Percentiles rank a stretch among this genome's conserved stretches.
These are phyloP conservation scores for Stegodyphus mimosarum DNA, from an alignment of 1,140 invertebrate species.

Conservation along the genomic window DNA sequence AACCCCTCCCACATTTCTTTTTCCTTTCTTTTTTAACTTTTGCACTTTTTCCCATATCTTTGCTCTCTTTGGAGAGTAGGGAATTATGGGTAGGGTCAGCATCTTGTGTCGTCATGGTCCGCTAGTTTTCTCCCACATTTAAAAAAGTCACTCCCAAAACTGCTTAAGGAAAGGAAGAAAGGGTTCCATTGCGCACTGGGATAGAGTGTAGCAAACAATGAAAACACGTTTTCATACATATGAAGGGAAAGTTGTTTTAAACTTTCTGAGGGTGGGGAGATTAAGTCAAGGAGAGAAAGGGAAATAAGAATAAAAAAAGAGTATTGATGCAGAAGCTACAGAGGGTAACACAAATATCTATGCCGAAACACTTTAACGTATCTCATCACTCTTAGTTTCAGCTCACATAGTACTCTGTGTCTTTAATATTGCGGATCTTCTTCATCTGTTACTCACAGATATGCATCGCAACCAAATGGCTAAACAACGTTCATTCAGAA, in stretches of 20 bases:
- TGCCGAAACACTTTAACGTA: no score
- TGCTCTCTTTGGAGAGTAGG: not conserved
- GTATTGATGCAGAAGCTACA: not conserved
- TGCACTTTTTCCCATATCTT: not conserved
- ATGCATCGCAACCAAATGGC: no score
- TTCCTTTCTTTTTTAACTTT: constrained; percentile 11
- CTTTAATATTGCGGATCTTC: no score
- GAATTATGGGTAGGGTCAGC: constrained; percentile 40
- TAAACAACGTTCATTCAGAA: no score
- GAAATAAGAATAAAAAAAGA: not conserved
- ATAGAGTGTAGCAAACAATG: constrained; percentile 19
- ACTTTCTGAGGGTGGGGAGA: not conserved
- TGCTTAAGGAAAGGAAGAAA: no score
- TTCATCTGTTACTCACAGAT: no score
- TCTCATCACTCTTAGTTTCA: no score
- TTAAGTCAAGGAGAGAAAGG: not conserved
- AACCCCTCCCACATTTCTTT: not conserved
- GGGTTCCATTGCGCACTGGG: not conserved
- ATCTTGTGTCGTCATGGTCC: constrained; percentile 33
- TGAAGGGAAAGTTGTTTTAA: no score
- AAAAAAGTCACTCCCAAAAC: not conserved
- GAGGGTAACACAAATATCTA: no score
- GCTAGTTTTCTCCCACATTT: constrained; percentile 49
- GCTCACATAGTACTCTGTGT: no score
- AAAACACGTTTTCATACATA: not conserved